Evolutionary conservation across 2,113 vertebrate species (phyloP), one percentile per base, ranked within the genome.

Genomic region (Scomber scombrus): DNA sequence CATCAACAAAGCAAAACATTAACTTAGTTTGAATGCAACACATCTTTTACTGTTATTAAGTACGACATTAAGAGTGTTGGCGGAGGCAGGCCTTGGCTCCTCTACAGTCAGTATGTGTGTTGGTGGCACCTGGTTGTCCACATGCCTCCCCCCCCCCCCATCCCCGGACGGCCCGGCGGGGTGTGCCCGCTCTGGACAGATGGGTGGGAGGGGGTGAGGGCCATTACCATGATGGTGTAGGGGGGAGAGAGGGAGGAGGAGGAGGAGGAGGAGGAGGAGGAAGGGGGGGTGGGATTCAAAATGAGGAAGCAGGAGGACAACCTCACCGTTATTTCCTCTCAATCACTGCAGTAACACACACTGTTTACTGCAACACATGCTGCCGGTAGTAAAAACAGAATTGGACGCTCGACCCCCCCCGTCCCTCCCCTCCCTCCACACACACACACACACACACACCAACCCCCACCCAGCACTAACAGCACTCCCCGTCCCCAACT

Each of bases 151-250:
- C 45, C 52, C 3, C 16, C 7, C 19, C n/a, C 26, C 31, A 12
- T 68, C 55, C 56, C 79, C 2, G 62, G 62, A 50, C 43, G 81
- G 55, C 34, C 60, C 21, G 23, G 26, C 34, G 51, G 82, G 70
- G 72, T 69, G 68, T 54, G 75, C 81, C 78, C 11, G n/a, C 73
- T 78, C 55, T 80, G 89, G 84, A 87, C 88, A 93, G 92, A 92
- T 92, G 92, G 91, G 85, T 76, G 88, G 91, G 89, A 87, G 88
- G 89, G 85, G 85, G 81, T n/a, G 82, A 71, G 80, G 75, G 62
- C 72, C 78, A 87, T 93, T 93, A 93, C 81, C 63, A 49, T 88
- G 91, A 89, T 92, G 89, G 65, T 4, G 74, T 26, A 26, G 23
- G n/a, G 56, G 55, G 85, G 82, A 29, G 75, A 18, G n/a, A 13